Conservation (phyloP, 1,140 invertebrate species). For the Antheraea pernyi region DNA sequence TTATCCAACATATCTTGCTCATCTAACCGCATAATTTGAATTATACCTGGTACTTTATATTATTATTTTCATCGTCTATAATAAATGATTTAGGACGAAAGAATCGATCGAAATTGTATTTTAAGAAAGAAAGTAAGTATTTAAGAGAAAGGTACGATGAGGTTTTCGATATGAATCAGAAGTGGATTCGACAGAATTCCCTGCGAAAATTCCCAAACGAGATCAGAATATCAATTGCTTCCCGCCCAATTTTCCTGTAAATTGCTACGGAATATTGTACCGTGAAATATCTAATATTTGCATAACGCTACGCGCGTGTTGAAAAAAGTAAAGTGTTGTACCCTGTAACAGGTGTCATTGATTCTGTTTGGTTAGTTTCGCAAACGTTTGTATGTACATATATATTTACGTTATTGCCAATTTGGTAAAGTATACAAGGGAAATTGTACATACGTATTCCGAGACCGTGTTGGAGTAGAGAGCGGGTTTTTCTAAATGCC, state of each 20-base stretch:
- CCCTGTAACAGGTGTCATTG: slow-evolving; percentile 49
- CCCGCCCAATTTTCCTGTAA: slow-evolving; percentile 54
- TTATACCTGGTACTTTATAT: too few relatives aligned
- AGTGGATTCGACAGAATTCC: slow-evolving; percentile 45
- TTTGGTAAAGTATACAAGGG: slow-evolving; percentile 17
- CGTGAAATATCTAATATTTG: slow-evolving; percentile 53
- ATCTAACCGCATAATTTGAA: too few relatives aligned
- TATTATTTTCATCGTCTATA: too few relatives aligned
- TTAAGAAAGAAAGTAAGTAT: slow-evolving; percentile 31
- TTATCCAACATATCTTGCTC: too few relatives aligned
- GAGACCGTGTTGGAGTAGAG: neutral
- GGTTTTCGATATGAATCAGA: slow-evolving; percentile 40
- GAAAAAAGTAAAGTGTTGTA: slow-evolving; percentile 44
- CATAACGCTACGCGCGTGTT: slow-evolving; percentile 44
- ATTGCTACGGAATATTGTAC: slow-evolving; percentile 54
- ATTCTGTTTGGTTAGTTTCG: slow-evolving; percentile 41
- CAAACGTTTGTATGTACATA: slow-evolving; percentile 22
- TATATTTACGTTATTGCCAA: slow-evolving; percentile 26
- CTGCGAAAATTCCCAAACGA: slow-evolving; percentile 45
- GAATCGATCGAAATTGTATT: slow-evolving; percentile 1
- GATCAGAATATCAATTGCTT: slow-evolving; percentile 57
- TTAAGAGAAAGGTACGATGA: slow-evolving; percentile 28
- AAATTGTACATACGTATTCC: slow-evolving; percentile 15
- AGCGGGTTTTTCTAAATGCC: neutral
- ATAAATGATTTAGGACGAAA: neutral